Conservation (phyloP, 2,888 invertebrate genomes). For the Sussaba pulchella region DNA sequence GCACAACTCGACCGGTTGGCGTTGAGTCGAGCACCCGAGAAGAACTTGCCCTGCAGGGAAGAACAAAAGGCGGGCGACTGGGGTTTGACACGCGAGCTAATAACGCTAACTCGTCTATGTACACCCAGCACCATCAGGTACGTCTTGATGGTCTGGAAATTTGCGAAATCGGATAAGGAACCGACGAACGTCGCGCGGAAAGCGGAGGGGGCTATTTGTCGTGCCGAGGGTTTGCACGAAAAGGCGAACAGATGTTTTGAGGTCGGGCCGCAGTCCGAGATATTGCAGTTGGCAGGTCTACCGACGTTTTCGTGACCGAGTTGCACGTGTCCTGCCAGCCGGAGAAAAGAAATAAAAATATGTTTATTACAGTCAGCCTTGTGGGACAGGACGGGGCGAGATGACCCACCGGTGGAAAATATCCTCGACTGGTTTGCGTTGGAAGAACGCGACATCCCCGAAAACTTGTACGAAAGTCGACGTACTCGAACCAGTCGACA, state of each 20-base stretch:
- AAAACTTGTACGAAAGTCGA: too few relatives aligned
- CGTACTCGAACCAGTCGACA: too few relatives aligned
- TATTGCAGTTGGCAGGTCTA: slow-evolving; percentile 24
- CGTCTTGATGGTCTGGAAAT: slow-evolving; percentile 51
- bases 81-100: slow-evolving; percentile 54
- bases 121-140: not conserved
- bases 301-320: slow-evolving; percentile 13
- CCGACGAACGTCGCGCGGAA: slow-evolving; percentile 37
- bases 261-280: slow-evolving; percentile 24
- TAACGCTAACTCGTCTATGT: slow-evolving; percentile 31
- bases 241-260: slow-evolving; percentile 47
- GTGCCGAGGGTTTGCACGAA: slow-evolving; percentile 45
- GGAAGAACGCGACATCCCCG: too few relatives aligned
- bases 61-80: slow-evolving; percentile 27
- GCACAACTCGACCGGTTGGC: slow-evolving; percentile 11
- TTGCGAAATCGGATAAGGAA: slow-evolving; percentile 49
- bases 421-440: not conserved
- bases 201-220: not conserved
- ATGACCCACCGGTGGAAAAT: not conserved
- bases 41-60: too few relatives aligned
- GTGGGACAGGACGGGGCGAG: not conserved
- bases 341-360: slow-evolving; percentile 3
- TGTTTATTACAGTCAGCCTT: not conserved
- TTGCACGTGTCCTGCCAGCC: slow-evolving; percentile 14
- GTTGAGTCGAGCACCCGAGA: too few relatives aligned